phyloP scores from a whole-genome alignment of 2,113 vertebrate genomes.

The Cryptomyrus ogoouensis region DNA sequence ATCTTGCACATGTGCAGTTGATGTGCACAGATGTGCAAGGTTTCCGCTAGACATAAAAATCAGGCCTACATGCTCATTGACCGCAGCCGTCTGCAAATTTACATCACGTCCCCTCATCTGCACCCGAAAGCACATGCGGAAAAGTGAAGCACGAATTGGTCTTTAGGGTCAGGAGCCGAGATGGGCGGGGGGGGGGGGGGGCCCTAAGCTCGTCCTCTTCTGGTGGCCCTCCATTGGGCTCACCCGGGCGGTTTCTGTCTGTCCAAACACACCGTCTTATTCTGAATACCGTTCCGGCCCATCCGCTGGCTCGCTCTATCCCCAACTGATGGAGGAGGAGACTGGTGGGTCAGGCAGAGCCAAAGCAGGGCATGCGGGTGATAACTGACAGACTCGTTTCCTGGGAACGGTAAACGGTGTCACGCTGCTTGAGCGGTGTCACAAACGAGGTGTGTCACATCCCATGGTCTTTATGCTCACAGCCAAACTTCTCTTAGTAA shows the following conservation, averaged over 20 bases:
- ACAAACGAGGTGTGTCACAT: background rate
- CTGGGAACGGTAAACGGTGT: background rate
- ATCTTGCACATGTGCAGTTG: background rate
- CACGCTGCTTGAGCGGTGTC: background rate
- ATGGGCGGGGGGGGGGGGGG: background rate
- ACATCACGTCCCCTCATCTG: background rate
- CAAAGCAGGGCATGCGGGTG: background rate
- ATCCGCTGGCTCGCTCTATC: background rate
- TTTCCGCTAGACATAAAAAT: background rate
- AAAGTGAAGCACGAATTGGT: background rate
- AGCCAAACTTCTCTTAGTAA: background rate
- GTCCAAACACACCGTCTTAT: background rate
- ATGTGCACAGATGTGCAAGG: background rate
- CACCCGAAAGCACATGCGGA: background rate
- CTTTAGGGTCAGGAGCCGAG: background rate
- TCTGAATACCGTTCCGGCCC: background rate
- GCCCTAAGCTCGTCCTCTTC: background rate
- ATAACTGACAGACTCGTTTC: background rate
- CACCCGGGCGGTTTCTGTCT: background rate
- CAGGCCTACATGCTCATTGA: background rate
- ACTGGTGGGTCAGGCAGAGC: background rate
- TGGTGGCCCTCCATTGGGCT: background rate
- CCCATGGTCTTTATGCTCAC: background rate
- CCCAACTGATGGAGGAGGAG: background rate
- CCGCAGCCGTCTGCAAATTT: background rate